These are phyloP conservation scores for Fistularia tabacaria DNA, from an alignment of 2,797 vertebrate genomes.

Conservation along the genomic window DNA sequence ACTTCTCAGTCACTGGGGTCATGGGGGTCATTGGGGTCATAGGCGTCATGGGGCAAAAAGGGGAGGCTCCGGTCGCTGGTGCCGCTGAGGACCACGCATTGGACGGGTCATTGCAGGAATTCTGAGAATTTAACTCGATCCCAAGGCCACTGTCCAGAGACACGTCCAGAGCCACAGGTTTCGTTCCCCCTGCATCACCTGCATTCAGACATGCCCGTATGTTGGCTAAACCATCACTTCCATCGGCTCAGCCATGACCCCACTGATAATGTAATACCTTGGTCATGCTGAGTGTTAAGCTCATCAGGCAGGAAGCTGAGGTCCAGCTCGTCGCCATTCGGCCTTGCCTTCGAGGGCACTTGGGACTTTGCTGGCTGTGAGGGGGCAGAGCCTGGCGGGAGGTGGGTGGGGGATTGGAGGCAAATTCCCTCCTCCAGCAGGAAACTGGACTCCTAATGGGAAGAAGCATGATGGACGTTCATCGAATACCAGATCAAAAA, in stretches of 20 bases:
- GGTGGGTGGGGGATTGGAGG: constrained; percentile 51
- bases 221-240: not conserved
- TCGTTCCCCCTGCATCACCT: constrained; percentile 7
- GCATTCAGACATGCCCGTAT: not conserved
- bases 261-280: constrained; percentile 20
- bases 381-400: constrained; percentile 42
- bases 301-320: constrained; percentile 93
- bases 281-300: constrained; percentile 67
- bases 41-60: constrained; percentile 70
- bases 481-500: not conserved
- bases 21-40: constrained; percentile 86
- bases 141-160: constrained; percentile 52
- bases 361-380: not conserved
- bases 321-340: constrained; percentile 75
- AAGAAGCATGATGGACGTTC: not conserved
- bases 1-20: constrained; percentile 84
- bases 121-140: constrained; percentile 39
- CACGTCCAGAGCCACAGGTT: constrained; percentile 4
- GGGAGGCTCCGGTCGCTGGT: constrained; percentile 39
- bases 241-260: not conserved
- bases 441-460: constrained; percentile 54
- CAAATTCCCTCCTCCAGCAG: constrained; percentile 69
- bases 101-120: constrained; percentile 4
- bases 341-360: constrained; percentile 40
- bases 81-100: constrained; percentile 21